These are phyloP conservation scores for Galendromus occidentalis DNA, from an alignment of 1,140 invertebrate genomes.

Conservation along the genomic window DNA sequence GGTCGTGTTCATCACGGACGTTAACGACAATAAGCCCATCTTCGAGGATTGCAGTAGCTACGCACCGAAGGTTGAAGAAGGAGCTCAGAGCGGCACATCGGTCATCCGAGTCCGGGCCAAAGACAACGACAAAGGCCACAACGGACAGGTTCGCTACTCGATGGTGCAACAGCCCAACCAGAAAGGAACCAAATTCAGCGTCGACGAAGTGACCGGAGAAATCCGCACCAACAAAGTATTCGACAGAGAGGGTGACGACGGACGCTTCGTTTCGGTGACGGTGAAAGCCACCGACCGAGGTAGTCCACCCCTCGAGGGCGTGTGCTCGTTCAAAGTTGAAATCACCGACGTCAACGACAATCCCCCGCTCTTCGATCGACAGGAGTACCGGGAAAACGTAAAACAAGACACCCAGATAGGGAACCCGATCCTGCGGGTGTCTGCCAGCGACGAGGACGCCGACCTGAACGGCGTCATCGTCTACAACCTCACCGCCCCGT, in stretches of 20 bases:
- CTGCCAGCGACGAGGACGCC: slow-evolving; percentile 82
- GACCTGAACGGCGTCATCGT: slow-evolving; percentile 62
- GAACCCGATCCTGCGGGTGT: slow-evolving; percentile 76
- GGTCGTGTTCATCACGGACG: slow-evolving; percentile 85
- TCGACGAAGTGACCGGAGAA: slow-evolving; percentile 81
- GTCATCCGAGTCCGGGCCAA: slow-evolving; percentile 63
- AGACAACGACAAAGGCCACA: slow-evolving; percentile 68
- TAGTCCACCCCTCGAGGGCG: slow-evolving; percentile 77
- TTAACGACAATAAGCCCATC: slow-evolving; percentile 82
- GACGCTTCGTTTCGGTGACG: slow-evolving; percentile 83
- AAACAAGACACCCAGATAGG: slow-evolving; percentile 89
- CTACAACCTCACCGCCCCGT: slow-evolving; percentile 55
- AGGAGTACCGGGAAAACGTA: slow-evolving; percentile 89
- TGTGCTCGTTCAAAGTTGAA: slow-evolving; percentile 87
- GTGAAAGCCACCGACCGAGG: slow-evolving; percentile 89
- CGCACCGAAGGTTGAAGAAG: slow-evolving; percentile 66
- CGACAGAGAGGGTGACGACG: slow-evolving; percentile 81
- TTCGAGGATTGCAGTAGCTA: slow-evolving; percentile 81
- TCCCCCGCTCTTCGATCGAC: slow-evolving; percentile 76
- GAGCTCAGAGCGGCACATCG: slow-evolving; percentile 69
- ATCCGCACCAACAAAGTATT: slow-evolving; percentile 87
- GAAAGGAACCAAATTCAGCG: slow-evolving; percentile 82
- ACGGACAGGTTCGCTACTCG: slow-evolving; percentile 80
- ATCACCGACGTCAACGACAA: slow-evolving; percentile 85
- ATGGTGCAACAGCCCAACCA: slow-evolving; percentile 90